These are phyloP conservation scores for Parnassius apollo DNA, from an alignment of 2,888 invertebrate species.

Conservation along the genomic window DNA sequence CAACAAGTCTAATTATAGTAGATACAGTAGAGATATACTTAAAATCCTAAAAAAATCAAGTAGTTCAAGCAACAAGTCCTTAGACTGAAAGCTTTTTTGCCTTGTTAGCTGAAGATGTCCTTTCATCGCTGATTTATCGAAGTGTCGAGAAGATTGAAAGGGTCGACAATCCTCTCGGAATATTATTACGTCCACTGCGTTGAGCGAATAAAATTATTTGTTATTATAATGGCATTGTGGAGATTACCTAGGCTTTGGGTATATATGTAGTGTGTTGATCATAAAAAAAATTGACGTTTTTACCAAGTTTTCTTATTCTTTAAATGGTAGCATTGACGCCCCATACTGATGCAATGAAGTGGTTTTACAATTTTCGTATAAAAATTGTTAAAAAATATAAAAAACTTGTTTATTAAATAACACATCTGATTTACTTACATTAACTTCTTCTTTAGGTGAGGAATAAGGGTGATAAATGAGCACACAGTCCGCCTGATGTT, in stretches of 20 bases:
- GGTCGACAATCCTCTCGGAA: constrained; percentile 24
- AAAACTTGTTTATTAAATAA: too few relatives aligned
- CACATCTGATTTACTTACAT: too few relatives aligned
- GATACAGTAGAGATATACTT: constrained; percentile 11
- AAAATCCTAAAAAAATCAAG: constrained; percentile 1
- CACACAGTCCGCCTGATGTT: too few relatives aligned
- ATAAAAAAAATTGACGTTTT: not conserved
- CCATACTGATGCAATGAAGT: too few relatives aligned
- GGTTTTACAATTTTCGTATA: too few relatives aligned
- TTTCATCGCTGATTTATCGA: constrained; percentile 25
- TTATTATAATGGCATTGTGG: constrained; percentile 18
- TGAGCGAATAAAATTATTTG: constrained; percentile 22
- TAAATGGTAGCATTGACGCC: not conserved
- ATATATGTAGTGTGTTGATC: constrained; percentile 4
- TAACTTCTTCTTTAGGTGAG: too few relatives aligned
- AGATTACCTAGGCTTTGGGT: constrained; percentile 1
- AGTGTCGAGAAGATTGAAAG: constrained; percentile 24
- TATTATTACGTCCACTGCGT: constrained; percentile 20
- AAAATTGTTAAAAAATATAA: too few relatives aligned
- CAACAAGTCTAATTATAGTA: too few relatives aligned
- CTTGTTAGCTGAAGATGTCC: constrained; percentile 22
- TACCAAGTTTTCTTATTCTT: constrained; percentile 4
- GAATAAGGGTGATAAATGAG: too few relatives aligned
- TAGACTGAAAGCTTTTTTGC: constrained; percentile 15
- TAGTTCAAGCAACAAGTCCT: constrained; percentile 18